These are phyloP conservation scores for Elymnias hypermnestra DNA, from an alignment of 1,140 invertebrate genomes.

Conservation along the genomic window DNA sequence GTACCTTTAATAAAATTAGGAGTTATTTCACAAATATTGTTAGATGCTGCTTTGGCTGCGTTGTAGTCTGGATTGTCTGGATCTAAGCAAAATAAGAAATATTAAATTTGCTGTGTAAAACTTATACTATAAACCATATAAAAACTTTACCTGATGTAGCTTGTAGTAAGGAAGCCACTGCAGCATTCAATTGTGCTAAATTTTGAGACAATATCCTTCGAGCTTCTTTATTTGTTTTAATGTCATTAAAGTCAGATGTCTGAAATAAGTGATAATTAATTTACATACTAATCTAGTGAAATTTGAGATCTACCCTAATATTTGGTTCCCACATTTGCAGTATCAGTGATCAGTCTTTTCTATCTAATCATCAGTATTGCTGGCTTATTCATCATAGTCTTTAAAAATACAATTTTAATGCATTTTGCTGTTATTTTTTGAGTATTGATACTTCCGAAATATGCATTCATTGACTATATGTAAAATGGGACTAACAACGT, in stretches of 20 bases:
- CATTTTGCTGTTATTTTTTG: no score
- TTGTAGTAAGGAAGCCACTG: constrained; percentile 27
- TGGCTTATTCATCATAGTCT: no score
- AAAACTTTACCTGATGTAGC: constrained; percentile 29
- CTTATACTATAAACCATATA: neutral
- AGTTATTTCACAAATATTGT: constrained; percentile 23
- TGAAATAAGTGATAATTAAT: no score
- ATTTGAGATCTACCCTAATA: no score
- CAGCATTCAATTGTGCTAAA: constrained; percentile 32
- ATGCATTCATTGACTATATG: no score
- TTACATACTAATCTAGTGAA: no score
- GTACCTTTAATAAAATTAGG: constrained; percentile 36
- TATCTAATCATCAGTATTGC: no score
- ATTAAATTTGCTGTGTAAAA: neutral
- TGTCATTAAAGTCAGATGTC: neutral
- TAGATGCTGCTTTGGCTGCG: constrained; percentile 23
- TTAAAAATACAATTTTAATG: no score
- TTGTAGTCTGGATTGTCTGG: constrained; percentile 27
- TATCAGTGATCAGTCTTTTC: no score
- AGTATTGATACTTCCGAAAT: no score
- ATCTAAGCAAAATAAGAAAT: constrained; percentile 22
- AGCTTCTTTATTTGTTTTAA: constrained; percentile 3
- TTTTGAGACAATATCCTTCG: constrained; percentile 17
- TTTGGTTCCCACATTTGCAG: no score
- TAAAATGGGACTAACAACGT: no score